Evolutionary conservation across 2,888 invertebrate genomes (phyloP).

Genomic region (Lysandra bellargus): DNA sequence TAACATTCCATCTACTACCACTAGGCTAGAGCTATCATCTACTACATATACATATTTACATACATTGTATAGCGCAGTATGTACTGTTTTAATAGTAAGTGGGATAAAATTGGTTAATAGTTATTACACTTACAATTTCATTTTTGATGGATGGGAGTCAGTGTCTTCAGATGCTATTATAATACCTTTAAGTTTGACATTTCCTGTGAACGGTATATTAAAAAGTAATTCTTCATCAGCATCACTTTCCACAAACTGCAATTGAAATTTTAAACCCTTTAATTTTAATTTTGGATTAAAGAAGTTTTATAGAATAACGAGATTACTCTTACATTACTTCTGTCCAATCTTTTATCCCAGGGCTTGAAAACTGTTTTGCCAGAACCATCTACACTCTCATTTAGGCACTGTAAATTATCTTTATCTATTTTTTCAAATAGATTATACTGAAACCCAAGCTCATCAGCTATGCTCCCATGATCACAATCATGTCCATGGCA

Average conservation of each 20-base stretch:
- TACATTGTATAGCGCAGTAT: not conserved
- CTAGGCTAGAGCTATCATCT: too few relatives aligned
- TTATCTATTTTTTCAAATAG: slow-evolving; percentile 94
- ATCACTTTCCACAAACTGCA: slow-evolving; percentile 97
- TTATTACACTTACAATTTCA: slow-evolving; percentile 87
- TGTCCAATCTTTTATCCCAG: slow-evolving; percentile 92
- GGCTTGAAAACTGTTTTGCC: slow-evolving; percentile 95
- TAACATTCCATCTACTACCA: too few relatives aligned
- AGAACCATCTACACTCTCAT: slow-evolving; percentile 92
- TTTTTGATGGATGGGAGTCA: slow-evolving; percentile 90
- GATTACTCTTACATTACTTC: slow-evolving; percentile 82
- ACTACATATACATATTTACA: not conserved
- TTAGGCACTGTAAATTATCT: slow-evolving; percentile 92
- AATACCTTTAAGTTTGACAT: slow-evolving; percentile 96
- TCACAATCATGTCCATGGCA: slow-evolving; percentile 83
- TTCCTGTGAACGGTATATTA: slow-evolving; percentile 98
- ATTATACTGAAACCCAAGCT: slow-evolving; percentile 89
- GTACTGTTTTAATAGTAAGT: too few relatives aligned
- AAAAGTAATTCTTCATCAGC: slow-evolving; percentile 97
- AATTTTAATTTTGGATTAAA: slow-evolving; percentile 12
- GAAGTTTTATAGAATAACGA: not conserved
- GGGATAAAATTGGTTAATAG: not conserved
- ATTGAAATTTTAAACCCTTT: not conserved
- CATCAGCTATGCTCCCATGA: slow-evolving; percentile 83
- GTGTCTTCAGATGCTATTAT: slow-evolving; percentile 95